Evolutionary conservation across 2,888 invertebrate genomes (phyloP).

Genomic region (Euphydryas editha): DNA sequence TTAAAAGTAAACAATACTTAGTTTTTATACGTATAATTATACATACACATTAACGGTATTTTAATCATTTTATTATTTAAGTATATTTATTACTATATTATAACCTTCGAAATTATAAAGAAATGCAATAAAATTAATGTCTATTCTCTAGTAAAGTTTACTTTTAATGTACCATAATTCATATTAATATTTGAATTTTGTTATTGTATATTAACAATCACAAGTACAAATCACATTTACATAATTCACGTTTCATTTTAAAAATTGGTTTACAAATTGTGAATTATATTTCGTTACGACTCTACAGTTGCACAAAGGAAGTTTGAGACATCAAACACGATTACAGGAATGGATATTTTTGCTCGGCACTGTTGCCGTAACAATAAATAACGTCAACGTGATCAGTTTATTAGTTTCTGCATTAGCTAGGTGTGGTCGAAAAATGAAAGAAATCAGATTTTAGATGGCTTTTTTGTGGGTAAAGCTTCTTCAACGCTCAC

Average conservation of each 20-base stretch:
- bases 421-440: slow-evolving; percentile 67
- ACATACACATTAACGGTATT: too few relatives aligned
- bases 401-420: slow-evolving; percentile 77
- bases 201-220: too few relatives aligned
- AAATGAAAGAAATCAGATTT: slow-evolving; percentile 64
- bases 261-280: not conserved
- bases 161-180: too few relatives aligned
- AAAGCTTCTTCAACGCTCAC: slow-evolving; percentile 56
- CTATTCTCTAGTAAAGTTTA: too few relatives aligned
- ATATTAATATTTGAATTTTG: too few relatives aligned
- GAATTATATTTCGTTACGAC: slow-evolving; percentile 3
- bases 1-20: too few relatives aligned
- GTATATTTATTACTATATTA: too few relatives aligned
- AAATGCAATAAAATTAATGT: too few relatives aligned
- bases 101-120: too few relatives aligned
- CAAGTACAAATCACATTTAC: too few relatives aligned
- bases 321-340: slow-evolving; percentile 61
- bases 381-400: slow-evolving; percentile 80
- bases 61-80: too few relatives aligned
- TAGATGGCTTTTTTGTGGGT: slow-evolving; percentile 54
- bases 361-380: slow-evolving; percentile 71
- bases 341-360: slow-evolving; percentile 60
- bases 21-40: too few relatives aligned
- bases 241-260: not conserved
- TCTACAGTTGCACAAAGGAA: slow-evolving; percentile 32